Base-by-base conservation (phyloP, 2,888 invertebrate species). In the Patella ulyssiponensis region DNA sequence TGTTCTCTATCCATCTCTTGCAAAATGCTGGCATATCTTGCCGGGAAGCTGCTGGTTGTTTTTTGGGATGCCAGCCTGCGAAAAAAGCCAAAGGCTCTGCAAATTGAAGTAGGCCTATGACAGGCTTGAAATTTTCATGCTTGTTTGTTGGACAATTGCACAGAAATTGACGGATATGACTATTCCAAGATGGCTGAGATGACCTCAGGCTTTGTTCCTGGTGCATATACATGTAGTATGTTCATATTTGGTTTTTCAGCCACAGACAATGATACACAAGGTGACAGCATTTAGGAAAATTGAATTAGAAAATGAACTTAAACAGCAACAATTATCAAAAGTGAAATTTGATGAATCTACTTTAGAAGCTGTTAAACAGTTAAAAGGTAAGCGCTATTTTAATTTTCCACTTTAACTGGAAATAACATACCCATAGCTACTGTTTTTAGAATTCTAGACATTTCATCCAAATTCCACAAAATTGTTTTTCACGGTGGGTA, bases 321-420 rank as follows among this genome's bases (percentile, higher is more conserved):
- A 94, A 92, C 93, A 95, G 85, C 94, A 94, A 87, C 94, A 94
- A 86, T 92, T 96, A 80, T 94, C 95, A 71, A 92, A 95, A 80
- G 94, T 95, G 75, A 96, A 96, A 92, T 94, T 95, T 17, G 97
- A 97, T 86, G 94, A 94, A 27, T 93, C 97, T 77, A 95, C 95
- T 87, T 93, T 94, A 64, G 95, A 94, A 79, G 91, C 90, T 74
- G 84, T 91, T 69, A 90, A 90, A 83, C 89, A 91, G 82, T 92
- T 97, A n/a, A 97, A 97, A 94, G 95, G 95, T 95, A 91, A 80
- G 77, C 20, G 17, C 73, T 33, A 17, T 71, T 17, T 23, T 44
- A 71, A 23, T 44, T 71, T 27, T 27, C 44, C 27, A 44, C 9
- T 64, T 44, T 17, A 9, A 73, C 17, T 44, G 53, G 73, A 23